Evolutionary conservation across 64 coral and sea anemone species (phyloP), one percentile per base, ranked within the genome.

Genomic region (Stichodactyla mertensii): DNA sequence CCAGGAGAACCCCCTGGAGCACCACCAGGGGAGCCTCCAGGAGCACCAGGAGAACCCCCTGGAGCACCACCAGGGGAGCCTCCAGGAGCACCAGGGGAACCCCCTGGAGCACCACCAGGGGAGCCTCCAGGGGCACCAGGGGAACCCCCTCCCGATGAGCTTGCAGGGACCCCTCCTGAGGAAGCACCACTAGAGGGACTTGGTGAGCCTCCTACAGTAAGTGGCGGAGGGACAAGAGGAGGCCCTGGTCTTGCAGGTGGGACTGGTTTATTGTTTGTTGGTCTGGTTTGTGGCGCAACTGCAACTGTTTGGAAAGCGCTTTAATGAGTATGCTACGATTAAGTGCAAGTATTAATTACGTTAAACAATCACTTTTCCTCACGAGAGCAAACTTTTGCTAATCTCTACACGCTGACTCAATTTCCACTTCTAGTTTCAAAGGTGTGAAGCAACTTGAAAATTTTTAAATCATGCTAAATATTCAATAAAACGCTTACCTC

Each of bases 41-140:
- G 20, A 6, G 66, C 22, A 70, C n/a, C 66, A 23, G 66, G 66
- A 70, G 66, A n/a, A 22, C 67, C 26, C 57, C 36, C 53, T 8
- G 77, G 62, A 16, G 80, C 61, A 0, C 52, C 91, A 10, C 87
- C 86, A 10, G 78, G 82, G 56, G 86, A 55, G 36, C 36, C 36
- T 45, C 36, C 36, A n/a, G 85, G 53, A 62, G 52, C 36, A 16
- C 84, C 83, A 58, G 83, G 85, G 0, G 54, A 59, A 18, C 51
- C 86, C 15, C 74, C 77, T 20, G 81, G 31, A 20, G 86, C 8
- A 36, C 86, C 64, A 28, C 15, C 54, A 22, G 77, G 71, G 26
- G 22, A 70, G 55, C 86, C 64, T 60, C 86, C 14, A 54, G 61
- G 52, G 20, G 85, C 77, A 24, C 59, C 77, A 53, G 71, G 90